Evolutionary conservation across 2,888 invertebrate species (phyloP).

Genomic region (Tortricodes alternella): DNA sequence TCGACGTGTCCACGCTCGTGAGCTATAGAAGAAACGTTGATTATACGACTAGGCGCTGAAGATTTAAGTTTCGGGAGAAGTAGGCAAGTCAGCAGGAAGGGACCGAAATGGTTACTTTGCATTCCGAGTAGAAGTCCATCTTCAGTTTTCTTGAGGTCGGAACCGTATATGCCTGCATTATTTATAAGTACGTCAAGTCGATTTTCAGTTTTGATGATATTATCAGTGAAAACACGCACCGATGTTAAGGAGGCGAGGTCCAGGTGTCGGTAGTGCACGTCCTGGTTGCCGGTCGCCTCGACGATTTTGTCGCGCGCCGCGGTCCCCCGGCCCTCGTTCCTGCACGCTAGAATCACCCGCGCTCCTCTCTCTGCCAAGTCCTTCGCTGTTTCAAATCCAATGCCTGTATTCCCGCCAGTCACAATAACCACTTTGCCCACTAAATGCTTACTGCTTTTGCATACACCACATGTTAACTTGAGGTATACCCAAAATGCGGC

Average conservation of each 20-base stretch:
- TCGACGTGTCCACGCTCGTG: constrained; percentile 41
- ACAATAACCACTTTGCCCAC: constrained; percentile 73
- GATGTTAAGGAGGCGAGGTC: constrained; percentile 68
- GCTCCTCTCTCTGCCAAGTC: constrained; percentile 85
- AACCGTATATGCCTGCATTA: constrained; percentile 72
- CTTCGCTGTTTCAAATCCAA: constrained; percentile 86
- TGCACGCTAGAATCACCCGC: constrained; percentile 85
- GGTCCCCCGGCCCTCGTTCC: constrained; percentile 86
- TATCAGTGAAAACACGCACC: constrained; percentile 79
- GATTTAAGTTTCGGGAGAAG: constrained; percentile 62
- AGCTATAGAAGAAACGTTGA: constrained; percentile 45
- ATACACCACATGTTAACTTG: constrained; percentile 51
- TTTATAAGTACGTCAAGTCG: constrained; percentile 78
- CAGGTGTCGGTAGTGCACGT: constrained; percentile 77
- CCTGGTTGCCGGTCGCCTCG: constrained; percentile 84
- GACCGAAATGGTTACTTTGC: constrained; percentile 85
- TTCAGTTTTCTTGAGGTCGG: constrained; percentile 60
- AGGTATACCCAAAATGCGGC: constrained; percentile 39
- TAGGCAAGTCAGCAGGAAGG: constrained; percentile 84
- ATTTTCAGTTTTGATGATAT: constrained; percentile 64
- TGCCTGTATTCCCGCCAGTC: constrained; percentile 89
- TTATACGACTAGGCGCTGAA: constrained; percentile 45
- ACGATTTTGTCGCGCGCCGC: constrained; percentile 85
- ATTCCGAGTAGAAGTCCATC: constrained; percentile 82
- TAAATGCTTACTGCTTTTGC: constrained; percentile 8